Percentiles rank a stretch among this genome's conserved stretches.
Conservation (phyloP, 2,113 vertebrate genomes). For the Hippolais icterina region DNA sequence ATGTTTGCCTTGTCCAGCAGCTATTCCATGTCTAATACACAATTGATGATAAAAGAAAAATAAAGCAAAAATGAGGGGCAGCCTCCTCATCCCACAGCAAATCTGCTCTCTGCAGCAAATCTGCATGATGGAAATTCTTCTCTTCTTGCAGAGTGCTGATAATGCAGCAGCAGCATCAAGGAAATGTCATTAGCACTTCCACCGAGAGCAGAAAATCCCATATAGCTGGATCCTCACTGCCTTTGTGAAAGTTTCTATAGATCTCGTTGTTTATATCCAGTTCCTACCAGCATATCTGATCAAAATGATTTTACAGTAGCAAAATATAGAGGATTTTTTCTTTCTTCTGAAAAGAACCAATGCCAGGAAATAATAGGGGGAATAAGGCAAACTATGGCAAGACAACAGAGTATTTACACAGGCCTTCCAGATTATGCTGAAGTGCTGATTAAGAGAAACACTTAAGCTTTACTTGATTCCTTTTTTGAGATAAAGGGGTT, state of each 20-base stretch:
- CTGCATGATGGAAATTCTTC: not conserved
- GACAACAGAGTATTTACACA: not conserved
- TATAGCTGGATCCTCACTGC: not conserved
- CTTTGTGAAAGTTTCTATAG: not conserved
- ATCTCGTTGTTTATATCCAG: not conserved
- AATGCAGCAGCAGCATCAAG: not conserved
- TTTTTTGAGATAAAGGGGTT: constrained; percentile 1
- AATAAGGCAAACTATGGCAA: not conserved
- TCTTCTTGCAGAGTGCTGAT: not conserved
- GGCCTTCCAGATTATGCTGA: not conserved
- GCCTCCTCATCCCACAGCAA: not conserved
- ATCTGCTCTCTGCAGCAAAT: constrained; percentile 4
- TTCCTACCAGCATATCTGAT: not conserved
- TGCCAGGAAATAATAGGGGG: not conserved
- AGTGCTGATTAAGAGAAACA: constrained; percentile 4
- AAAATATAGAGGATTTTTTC: not conserved
- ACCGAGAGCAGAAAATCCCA: constrained; percentile 7
- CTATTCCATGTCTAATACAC: not conserved
- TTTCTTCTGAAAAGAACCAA: not conserved
- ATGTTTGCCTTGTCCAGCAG: not conserved
- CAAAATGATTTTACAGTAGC: not conserved
- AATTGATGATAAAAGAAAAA: not conserved
- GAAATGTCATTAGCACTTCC: constrained; percentile 15
- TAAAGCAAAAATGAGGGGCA: not conserved
- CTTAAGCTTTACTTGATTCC: constrained; percentile 22